Conservation (phyloP, 2,797 vertebrate species). For the Sebastolobus altivelis region DNA sequence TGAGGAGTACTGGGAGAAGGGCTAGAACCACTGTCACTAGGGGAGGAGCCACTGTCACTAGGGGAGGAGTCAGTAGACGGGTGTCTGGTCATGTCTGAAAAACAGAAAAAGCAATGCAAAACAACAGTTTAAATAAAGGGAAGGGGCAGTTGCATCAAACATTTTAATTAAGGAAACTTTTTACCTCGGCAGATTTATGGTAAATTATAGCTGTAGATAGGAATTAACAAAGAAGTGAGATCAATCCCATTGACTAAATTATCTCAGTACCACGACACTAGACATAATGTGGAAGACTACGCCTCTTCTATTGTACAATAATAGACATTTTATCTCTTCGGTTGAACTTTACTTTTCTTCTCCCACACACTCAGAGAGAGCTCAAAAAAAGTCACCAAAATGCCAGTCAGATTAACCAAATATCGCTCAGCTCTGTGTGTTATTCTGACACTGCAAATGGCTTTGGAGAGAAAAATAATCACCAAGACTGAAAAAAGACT, state of each 20-base stretch:
- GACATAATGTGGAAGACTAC: background rate
- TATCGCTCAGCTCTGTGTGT: constrained; percentile 1
- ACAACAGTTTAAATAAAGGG: background rate
- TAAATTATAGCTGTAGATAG: background rate
- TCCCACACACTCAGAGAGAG: constrained; percentile 21
- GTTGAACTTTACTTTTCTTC: constrained; percentile 34
- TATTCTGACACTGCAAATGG: constrained; percentile 18
- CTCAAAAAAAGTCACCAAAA: constrained; percentile 55
- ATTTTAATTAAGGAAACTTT: background rate
- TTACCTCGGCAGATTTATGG: background rate
- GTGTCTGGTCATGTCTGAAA: constrained; percentile 85
- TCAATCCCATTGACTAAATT: background rate
- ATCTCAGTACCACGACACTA: background rate
- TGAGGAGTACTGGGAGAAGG: constrained; percentile 86
- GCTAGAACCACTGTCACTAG: constrained; percentile 85
- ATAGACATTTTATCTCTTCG: constrained; percentile 16
- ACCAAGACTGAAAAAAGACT: background rate
- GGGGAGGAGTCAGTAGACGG: constrained; percentile 86
- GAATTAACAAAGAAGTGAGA: constrained; percentile 5
- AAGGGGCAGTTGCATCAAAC: background rate
- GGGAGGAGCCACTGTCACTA: constrained; percentile 87
- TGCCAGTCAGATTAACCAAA: constrained; percentile 59
- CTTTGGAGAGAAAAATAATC: constrained; percentile 16
- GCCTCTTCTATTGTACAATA: constrained; percentile 14
- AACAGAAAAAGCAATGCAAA: constrained; percentile 22